Evolutionary conservation across 2,797 vertebrate species (phyloP).

Genomic region (Clarias pachynema): DNA sequence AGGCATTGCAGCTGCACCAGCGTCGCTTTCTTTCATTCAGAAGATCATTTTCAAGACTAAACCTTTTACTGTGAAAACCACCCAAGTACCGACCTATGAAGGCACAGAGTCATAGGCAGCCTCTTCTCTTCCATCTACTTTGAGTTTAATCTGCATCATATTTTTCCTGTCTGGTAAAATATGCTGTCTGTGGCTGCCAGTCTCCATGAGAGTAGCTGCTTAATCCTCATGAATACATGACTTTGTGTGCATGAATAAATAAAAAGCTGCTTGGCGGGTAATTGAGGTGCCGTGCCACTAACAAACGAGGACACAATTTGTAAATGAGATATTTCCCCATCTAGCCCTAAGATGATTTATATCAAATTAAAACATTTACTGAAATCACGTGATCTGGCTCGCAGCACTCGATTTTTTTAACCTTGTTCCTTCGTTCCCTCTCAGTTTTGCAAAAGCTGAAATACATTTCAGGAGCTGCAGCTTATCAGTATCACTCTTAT

Average conservation of each 20-base stretch:
- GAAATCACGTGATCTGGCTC: conserved; percentile 65
- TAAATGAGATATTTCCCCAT: conserved; percentile 74
- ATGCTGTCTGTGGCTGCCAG: conserved; percentile 81
- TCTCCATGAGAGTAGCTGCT: conserved; percentile 77
- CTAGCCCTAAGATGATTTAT: conserved; percentile 66
- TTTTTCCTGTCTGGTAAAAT: conserved; percentile 79
- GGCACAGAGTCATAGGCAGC: conserved; percentile 64
- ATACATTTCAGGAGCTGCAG: conserved; percentile 13
- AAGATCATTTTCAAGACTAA: conserved; percentile 61
- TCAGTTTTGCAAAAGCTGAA: conserved; percentile 22
- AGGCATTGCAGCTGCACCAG: background rate
- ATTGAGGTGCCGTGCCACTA: conserved; percentile 80
- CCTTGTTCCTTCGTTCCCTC: conserved; percentile 9
- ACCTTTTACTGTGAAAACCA: conserved; percentile 67
- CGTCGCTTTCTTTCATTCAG: conserved; percentile 32
- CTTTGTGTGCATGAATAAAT: conserved; percentile 86
- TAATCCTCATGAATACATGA: conserved; percentile 86
- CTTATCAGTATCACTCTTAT: conserved; percentile 25
- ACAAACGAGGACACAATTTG: conserved; percentile 80
- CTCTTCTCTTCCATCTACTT: conserved; percentile 57
- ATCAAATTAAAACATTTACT: conserved; percentile 70
- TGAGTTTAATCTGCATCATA: conserved; percentile 74
- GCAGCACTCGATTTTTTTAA: conserved; percentile 29
- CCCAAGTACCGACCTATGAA: conserved; percentile 72
- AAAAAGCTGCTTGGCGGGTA: conserved; percentile 81